These are phyloP conservation scores for Ptychobarbus kaznakovi DNA, from an alignment of 2,797 vertebrate genomes.

Conservation along the genomic window DNA sequence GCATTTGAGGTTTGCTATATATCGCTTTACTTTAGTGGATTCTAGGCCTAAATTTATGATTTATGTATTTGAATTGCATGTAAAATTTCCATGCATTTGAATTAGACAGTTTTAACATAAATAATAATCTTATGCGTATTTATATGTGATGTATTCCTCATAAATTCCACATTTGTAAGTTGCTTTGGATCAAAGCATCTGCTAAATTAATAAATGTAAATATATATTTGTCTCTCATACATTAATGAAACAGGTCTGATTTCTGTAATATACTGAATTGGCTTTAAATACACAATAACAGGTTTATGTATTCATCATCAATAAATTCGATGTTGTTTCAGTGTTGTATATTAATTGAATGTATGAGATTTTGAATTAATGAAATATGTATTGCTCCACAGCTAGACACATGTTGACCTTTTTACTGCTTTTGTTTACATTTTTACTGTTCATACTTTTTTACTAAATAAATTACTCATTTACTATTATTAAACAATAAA, in stretches of 20 bases:
- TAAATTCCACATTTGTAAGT: neutral
- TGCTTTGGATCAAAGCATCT: neutral
- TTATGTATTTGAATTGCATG: neutral
- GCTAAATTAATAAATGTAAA: neutral
- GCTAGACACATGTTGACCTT: neutral
- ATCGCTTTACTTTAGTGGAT: neutral
- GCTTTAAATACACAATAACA: neutral
- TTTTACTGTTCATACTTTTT: neutral
- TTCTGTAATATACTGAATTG: neutral
- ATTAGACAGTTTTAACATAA: neutral
- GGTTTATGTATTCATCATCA: neutral
- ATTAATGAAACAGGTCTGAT: neutral
- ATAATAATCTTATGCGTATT: neutral
- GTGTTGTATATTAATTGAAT: neutral
- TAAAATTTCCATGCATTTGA: neutral
- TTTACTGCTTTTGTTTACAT: too few relatives aligned
- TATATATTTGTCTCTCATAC: neutral
- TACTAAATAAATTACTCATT: neutral
- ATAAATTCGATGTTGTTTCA: neutral
- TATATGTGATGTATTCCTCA: neutral
- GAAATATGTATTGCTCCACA: neutral
- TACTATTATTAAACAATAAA: neutral
- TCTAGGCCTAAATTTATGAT: neutral
- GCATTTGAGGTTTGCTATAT: neutral
- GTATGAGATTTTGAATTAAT: neutral